Percentiles rank a stretch among this genome's conserved stretches.
Evolutionary conservation across 2,113 vertebrate genomes (phyloP).

Genomic region (Heterochromis multidens): DNA sequence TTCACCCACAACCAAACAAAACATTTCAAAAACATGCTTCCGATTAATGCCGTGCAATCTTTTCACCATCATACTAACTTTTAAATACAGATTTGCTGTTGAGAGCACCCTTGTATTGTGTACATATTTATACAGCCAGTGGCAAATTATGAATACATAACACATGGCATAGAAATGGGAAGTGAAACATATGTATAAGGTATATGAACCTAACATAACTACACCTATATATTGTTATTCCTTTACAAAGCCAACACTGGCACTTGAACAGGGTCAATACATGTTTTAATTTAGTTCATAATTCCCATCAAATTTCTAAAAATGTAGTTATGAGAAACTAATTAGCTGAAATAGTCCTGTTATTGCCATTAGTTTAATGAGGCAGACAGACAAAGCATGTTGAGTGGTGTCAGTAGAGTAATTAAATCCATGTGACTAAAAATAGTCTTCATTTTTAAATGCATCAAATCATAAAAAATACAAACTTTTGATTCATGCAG

Average conservation of each 20-base stretch:
- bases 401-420: neutral
- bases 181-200: too few relatives aligned
- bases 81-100: neutral
- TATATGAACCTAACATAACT: neutral
- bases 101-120: neutral
- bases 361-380: neutral
- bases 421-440: neutral
- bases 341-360: neutral
- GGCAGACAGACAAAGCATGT: neutral
- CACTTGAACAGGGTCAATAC: neutral
- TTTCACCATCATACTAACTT: neutral
- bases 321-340: neutral
- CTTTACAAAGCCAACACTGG: neutral
- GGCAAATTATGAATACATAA: neutral
- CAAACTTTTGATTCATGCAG: neutral
- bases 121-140: neutral
- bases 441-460: neutral
- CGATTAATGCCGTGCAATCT: neutral
- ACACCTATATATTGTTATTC: neutral
- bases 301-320: neutral
- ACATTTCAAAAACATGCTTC: neutral
- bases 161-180: neutral
- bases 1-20: neutral
- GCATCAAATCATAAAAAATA: neutral
- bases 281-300: neutral